Evolutionary conservation across 2,888 invertebrate species (phyloP), one percentile per base, ranked within the genome.

Genomic region (Lasius platythorax): DNA sequence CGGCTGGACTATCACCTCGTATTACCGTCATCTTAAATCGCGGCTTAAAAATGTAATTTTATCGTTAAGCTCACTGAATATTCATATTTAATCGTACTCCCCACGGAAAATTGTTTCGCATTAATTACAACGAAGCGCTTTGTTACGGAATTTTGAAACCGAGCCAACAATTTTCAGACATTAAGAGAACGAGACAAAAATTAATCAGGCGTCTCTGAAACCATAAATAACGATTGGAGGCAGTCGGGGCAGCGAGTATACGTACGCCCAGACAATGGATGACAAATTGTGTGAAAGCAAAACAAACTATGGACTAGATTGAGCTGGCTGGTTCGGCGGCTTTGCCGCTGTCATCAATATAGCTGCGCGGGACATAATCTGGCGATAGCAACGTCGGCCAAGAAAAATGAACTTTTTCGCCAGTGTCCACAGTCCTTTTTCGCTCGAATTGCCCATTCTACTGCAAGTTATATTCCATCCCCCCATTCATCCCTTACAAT

Each of bases 231-330:
- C 93, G 89, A 90, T 92, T 90, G 90, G 90, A 85, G 84, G 67
- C 86, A 83, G 75, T 82, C 70, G 79, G 78, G 67, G 85, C 53
- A 61, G 46, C 28, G 76, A 82, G 76, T 81, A 85, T 83, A 79
- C 84, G 66, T 85, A 83, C 72, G 89, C 87, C 88, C 92, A 85
- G 93, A 94, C 93, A 94, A 94, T 93, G 92, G 94, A 93, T 94
- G 94, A 94, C 93, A 94, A 94, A 94, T 94, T 93, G 93, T 90
- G 87, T 87, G 88, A 86, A 90, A 91, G 92, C 91, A 93, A 93
- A 93, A 93, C 93, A 93, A 93, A 93, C 91, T 68, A 90, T 84
- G 86, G 87, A 90, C 87, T 91, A 88, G 93, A 93, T 92, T 91
- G 92, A 91, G 91, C 86, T 78, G 88, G 90, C 82, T 82, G 91